Percentiles rank a stretch among this genome's conserved stretches.
Conservation (phyloP, 2,113 vertebrate genomes). For the Benitochromis conjunctus region DNA sequence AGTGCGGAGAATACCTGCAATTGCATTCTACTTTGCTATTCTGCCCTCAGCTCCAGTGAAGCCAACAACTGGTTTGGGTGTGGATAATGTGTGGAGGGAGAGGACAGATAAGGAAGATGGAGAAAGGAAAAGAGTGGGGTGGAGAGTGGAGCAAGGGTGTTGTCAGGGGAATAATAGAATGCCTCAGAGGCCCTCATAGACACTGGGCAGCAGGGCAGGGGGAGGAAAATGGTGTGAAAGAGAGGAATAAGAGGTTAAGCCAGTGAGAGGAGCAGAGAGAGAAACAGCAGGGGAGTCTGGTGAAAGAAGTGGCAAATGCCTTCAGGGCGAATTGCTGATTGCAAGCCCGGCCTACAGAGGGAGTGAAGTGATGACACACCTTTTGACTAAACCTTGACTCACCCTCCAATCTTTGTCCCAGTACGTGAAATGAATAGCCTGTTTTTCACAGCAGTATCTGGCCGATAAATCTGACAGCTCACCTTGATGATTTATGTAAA, state of each 20-base stretch:
- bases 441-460: conserved; percentile 4
- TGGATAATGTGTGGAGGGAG: not conserved
- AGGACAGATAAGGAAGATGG: conserved; percentile 3
- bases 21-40: not conserved
- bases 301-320: conserved; percentile 44
- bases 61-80: not conserved
- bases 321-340: conserved; percentile 40
- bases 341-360: not conserved
- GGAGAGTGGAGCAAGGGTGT: conserved; percentile 9
- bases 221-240: conserved; percentile 30
- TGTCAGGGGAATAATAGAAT: conserved; percentile 54
- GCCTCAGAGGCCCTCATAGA: conserved; percentile 27
- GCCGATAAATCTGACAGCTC: conserved; percentile 9
- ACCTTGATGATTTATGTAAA: conserved; percentile 3
- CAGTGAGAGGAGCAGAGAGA: conserved; percentile 12
- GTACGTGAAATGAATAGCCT: not conserved
- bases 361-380: conserved; percentile 42
- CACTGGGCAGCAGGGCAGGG: conserved; percentile 8
- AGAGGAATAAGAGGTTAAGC: conserved; percentile 33
- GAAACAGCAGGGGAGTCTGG: conserved; percentile 27
- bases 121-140: not conserved
- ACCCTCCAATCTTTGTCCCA: conserved; percentile 30
- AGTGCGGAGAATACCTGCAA: not conserved
- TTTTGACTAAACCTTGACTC: conserved; percentile 53
- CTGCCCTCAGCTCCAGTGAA: not conserved